Conservation (phyloP, 2,797 vertebrate genomes). For the Bucorvus abyssinicus region DNA sequence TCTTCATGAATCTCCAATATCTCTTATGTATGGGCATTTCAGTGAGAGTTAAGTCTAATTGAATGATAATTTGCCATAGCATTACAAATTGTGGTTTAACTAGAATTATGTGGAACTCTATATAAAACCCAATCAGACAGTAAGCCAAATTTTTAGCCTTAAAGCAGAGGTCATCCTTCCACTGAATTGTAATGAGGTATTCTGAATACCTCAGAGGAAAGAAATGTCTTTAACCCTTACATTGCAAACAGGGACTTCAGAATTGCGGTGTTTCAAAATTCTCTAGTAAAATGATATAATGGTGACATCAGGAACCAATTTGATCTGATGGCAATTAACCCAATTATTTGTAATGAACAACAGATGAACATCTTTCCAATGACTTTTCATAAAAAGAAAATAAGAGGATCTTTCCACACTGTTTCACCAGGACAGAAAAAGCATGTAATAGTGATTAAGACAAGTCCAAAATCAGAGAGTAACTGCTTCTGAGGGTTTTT, state of each 20-base stretch:
- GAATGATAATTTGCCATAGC: constrained; percentile 59
- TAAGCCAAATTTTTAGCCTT: constrained; percentile 61
- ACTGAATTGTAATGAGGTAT: constrained; percentile 42
- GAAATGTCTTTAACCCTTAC: constrained; percentile 29
- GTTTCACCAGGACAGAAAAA: background rate
- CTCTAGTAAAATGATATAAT: background rate
- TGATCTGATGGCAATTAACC: constrained; percentile 48
- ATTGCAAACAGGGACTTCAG: background rate
- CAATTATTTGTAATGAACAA: constrained; percentile 37
- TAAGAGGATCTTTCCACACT: background rate
- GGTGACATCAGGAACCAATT: constrained; percentile 1
- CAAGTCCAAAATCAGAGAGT: background rate
- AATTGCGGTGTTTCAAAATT: constrained; percentile 26
- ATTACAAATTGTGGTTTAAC: constrained; percentile 58
- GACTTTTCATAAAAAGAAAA: background rate
- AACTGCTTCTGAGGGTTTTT: background rate
- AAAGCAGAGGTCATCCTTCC: constrained; percentile 41
- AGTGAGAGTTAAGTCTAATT: constrained; percentile 36
- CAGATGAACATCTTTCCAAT: constrained; percentile 5
- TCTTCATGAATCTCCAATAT: constrained; percentile 37
- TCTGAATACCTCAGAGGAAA: background rate
- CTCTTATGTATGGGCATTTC: constrained; percentile 25
- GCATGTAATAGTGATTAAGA: background rate
- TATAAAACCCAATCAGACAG: constrained; percentile 46
- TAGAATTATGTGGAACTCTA: constrained; percentile 37